phyloP scores from a whole-genome alignment of 2,888 invertebrate species.

The Anticlea derivata region DNA sequence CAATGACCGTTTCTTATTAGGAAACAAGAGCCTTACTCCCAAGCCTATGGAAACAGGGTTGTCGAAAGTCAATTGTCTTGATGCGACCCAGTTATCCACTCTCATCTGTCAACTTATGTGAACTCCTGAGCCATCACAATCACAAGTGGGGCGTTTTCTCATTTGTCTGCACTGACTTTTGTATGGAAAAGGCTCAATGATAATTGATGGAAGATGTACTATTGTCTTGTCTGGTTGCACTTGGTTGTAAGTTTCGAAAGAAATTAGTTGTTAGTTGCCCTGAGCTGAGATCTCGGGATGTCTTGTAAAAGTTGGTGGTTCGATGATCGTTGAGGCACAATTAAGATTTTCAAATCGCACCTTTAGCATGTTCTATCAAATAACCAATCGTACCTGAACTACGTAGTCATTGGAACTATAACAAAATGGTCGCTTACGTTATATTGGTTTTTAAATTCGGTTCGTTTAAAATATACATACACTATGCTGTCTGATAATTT shows the following conservation, averaged over 20 bases:
- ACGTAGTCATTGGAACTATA: no score
- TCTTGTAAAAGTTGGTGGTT: no score
- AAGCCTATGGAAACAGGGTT: slow-evolving; percentile 52
- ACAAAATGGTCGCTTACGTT: no score
- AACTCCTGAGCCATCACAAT: slow-evolving; percentile 57
- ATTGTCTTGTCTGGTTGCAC: slow-evolving; percentile 15
- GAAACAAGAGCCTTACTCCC: not conserved
- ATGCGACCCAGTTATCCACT: slow-evolving; percentile 38
- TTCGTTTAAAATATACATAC: no score
- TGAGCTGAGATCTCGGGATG: no score
- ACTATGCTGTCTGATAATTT: no score
- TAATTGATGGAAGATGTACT: slow-evolving; percentile 8
- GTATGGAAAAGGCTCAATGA: slow-evolving; percentile 9
- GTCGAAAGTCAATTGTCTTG: slow-evolving; percentile 53
- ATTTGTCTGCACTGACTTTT: slow-evolving; percentile 16
- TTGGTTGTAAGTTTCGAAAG: not conserved
- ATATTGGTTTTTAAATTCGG: no score
- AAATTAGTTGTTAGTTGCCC: not conserved
- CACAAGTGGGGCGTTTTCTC: slow-evolving; percentile 36
- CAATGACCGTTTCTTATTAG: not conserved
- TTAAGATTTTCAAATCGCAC: no score
- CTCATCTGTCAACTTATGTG: slow-evolving; percentile 55
- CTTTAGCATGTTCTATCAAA: no score
- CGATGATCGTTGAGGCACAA: no score
- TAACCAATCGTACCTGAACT: no score